Conservation (phyloP, 2,113 vertebrate genomes). For the Peromyscus leucopus region DNA sequence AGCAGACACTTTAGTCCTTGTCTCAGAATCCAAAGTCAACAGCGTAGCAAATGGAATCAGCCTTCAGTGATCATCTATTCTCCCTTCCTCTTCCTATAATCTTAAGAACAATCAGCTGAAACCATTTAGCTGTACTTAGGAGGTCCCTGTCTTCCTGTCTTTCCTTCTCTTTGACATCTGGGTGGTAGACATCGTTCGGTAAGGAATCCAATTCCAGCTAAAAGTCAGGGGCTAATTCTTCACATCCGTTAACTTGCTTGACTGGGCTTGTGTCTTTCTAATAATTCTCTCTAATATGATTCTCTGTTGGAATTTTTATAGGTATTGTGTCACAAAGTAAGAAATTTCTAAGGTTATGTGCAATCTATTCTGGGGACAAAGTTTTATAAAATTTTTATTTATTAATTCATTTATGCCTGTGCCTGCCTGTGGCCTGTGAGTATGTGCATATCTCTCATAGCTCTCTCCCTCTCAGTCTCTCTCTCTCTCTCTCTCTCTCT, state of each 20-base stretch:
- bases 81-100: conserved; percentile 26
- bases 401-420: background rate
- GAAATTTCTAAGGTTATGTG: background rate
- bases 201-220: background rate
- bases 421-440: background rate
- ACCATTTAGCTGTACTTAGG: conserved; percentile 34
- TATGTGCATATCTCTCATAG: background rate
- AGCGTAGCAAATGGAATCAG: conserved; percentile 17
- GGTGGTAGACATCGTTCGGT: background rate
- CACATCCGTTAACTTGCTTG: background rate
- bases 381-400: background rate
- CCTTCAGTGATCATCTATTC: background rate
- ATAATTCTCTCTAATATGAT: background rate
- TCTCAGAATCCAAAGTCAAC: background rate
- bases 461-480: background rate
- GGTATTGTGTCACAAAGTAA: background rate
- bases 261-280: background rate
- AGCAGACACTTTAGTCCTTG: conserved; percentile 4
- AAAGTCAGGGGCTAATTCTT: conserved; percentile 1
- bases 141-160: background rate
- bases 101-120: conserved; percentile 47
- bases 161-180: conserved; percentile 47
- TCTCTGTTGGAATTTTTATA: background rate
- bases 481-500: background rate
- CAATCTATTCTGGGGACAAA: background rate